Conservation (phyloP, 2,888 invertebrate genomes). For the Morpho helenor region DNA sequence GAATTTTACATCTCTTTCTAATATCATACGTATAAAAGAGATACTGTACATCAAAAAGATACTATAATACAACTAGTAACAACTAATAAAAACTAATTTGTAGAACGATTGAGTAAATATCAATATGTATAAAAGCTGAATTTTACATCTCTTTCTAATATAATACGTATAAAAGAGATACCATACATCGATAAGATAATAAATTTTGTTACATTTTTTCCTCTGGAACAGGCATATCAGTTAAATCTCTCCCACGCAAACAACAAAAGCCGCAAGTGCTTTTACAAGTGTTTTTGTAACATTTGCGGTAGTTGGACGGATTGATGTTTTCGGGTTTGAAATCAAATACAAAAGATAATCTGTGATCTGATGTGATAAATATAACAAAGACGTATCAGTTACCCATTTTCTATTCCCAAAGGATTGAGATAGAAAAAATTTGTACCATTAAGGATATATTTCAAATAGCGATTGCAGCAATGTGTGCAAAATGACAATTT, state of each 20-base stretch:
- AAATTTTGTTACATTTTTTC: conserved; percentile 4
- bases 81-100: too few relatives aligned
- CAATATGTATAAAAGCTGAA: too few relatives aligned
- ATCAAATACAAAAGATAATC: conserved; percentile 11
- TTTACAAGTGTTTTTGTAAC: conserved; percentile 26
- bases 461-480: too few relatives aligned
- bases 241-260: conserved; percentile 31
- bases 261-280: conserved; percentile 21
- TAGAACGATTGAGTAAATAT: too few relatives aligned
- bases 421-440: conserved; percentile 5
- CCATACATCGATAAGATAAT: neutral
- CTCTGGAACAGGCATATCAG: conserved; percentile 6
- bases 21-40: neutral
- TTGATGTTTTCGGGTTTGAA: conserved; percentile 20
- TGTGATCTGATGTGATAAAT: conserved; percentile 4
- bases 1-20: neutral
- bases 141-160: neutral
- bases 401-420: conserved; percentile 12
- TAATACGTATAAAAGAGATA: neutral
- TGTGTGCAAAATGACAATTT: too few relatives aligned
- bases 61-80: neutral
- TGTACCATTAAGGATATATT: too few relatives aligned
- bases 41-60: neutral
- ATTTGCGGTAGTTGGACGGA: conserved; percentile 12
- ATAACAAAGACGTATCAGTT: conserved; percentile 6